These are phyloP conservation scores for Patella pellucida DNA, from an alignment of 2,888 invertebrate genomes.

Conservation along the genomic window DNA sequence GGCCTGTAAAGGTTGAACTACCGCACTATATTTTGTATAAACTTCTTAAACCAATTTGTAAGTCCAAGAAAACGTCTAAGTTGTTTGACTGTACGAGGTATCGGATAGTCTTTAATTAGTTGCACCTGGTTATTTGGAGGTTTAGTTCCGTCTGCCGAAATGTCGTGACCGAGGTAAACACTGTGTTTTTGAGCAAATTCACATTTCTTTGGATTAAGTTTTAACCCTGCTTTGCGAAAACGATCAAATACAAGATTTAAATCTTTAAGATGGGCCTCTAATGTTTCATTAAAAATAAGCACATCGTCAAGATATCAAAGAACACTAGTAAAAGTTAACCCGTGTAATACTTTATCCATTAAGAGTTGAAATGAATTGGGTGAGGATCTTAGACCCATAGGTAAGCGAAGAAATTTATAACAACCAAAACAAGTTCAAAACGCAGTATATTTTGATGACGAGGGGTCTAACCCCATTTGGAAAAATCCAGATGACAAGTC, in stretches of 20 bases:
- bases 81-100: constrained; percentile 21
- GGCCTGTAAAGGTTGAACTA: constrained; percentile 17
- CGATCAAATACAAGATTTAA: constrained; percentile 24
- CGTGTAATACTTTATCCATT: constrained; percentile 21
- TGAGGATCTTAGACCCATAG: constrained; percentile 19
- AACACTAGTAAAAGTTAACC: constrained; percentile 28
- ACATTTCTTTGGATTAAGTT: constrained; percentile 30
- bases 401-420: constrained; percentile 22
- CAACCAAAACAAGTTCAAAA: not conserved
- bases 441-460: not conserved
- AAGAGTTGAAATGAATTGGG: constrained; percentile 31
- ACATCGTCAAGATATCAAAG: constrained; percentile 38
- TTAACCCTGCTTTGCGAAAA: constrained; percentile 24
- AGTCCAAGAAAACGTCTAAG: constrained; percentile 31
- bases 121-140: constrained; percentile 13
- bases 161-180: constrained; percentile 28
- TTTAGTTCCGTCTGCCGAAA: constrained; percentile 21
- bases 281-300: constrained; percentile 27
- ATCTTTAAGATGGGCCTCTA: constrained; percentile 26
- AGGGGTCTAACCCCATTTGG: constrained; percentile 21
- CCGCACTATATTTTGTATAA: constrained; percentile 27
- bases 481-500: constrained; percentile 38
- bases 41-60: constrained; percentile 29
- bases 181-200: constrained; percentile 19
- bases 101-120: constrained; percentile 18